Evolutionary conservation across 1,140 invertebrate genomes (phyloP).

Genomic region (Scaptomyza pallida): DNA sequence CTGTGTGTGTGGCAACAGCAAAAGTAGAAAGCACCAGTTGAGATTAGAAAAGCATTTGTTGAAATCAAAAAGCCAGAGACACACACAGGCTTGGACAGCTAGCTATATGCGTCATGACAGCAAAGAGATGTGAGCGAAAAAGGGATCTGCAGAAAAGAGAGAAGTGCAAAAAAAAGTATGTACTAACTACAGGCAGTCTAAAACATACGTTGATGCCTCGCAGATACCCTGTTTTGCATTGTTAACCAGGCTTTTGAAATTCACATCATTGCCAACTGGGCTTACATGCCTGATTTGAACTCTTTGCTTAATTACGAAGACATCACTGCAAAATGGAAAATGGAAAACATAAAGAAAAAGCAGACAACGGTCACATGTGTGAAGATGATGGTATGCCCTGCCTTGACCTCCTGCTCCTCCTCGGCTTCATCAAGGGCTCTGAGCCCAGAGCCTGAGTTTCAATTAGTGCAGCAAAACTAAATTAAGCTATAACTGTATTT

Average conservation of each 20-base stretch:
- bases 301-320: neutral
- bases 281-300: neutral
- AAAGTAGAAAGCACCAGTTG: constrained; percentile 42
- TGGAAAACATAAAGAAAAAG: constrained; percentile 17
- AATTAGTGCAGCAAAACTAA: constrained; percentile 78
- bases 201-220: too few relatives aligned
- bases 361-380: constrained; percentile 66
- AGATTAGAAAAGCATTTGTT: constrained; percentile 81
- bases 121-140: constrained; percentile 13
- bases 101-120: constrained; percentile 26
- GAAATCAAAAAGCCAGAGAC: constrained; percentile 75
- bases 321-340: neutral
- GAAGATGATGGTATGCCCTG: constrained; percentile 64
- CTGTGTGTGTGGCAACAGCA: neutral
- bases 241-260: too few relatives aligned
- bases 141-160: neutral
- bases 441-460: constrained; percentile 53
- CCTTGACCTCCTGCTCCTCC: neutral
- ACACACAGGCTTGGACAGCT: constrained; percentile 27
- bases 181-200: too few relatives aligned
- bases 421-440: constrained; percentile 22
- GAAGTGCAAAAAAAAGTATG: constrained; percentile 27
- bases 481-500: constrained; percentile 66
- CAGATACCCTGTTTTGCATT: constrained; percentile 10
- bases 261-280: too few relatives aligned